phyloP scores from a whole-genome alignment of 2,888 invertebrate species.

The Lasioglossum figueresi region DNA sequence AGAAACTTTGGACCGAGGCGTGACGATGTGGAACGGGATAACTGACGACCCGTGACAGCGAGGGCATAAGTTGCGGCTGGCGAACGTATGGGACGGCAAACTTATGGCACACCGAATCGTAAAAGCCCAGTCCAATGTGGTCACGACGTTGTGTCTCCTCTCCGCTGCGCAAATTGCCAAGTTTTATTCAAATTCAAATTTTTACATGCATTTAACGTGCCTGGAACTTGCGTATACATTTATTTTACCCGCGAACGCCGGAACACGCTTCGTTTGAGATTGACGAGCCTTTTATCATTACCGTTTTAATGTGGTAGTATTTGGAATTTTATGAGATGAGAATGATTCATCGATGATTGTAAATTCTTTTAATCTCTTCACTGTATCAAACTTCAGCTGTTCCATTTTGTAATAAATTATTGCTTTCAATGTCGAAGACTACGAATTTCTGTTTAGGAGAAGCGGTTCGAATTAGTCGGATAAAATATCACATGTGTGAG shows the following conservation, averaged over 20 bases:
- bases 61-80: neutral
- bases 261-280: too few relatives aligned
- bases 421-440: neutral
- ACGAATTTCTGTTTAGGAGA: neutral
- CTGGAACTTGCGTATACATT: neutral
- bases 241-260: neutral
- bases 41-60: neutral
- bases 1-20: neutral
- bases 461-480: neutral
- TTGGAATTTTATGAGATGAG: neutral
- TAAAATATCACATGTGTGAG: neutral
- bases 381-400: neutral
- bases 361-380: neutral
- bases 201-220: neutral
- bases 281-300: neutral
- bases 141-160: neutral
- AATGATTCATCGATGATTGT: too few relatives aligned
- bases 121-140: neutral
- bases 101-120: neutral
- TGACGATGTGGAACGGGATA: neutral
- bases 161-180: neutral
- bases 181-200: constrained; percentile 5
- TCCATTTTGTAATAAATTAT: neutral
- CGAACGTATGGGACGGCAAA: neutral
- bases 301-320: neutral